Evolutionary conservation across 1,140 invertebrate species (phyloP).

Genomic region (Zaprionus inermis): DNA sequence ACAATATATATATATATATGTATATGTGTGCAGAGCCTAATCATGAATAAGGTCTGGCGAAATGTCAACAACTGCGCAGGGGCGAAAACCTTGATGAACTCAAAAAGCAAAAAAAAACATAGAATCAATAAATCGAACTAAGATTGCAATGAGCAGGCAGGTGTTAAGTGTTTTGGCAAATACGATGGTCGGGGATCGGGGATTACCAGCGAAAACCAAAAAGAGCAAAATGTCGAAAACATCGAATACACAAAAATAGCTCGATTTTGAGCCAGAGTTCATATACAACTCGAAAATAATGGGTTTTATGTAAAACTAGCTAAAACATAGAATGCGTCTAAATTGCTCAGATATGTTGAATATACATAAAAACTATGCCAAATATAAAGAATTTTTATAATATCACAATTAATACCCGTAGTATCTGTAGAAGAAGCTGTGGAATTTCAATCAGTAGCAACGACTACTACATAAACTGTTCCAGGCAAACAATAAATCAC

Average conservation of each 20-base stretch:
- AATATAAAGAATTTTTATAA: neutral
- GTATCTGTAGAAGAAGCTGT: neutral
- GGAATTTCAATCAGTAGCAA: neutral
- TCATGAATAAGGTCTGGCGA: constrained; percentile 18
- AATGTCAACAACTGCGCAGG: constrained; percentile 12
- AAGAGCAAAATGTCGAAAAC: constrained; percentile 9
- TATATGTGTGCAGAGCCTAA: neutral
- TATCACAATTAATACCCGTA: neutral
- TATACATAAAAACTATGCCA: neutral
- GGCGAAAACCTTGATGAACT: neutral
- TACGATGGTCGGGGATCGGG: neutral
- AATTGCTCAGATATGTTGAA: neutral
- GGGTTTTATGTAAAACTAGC: neutral
- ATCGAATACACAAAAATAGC: neutral
- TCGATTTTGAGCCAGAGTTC: neutral
- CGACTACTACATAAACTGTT: neutral
- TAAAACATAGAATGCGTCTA: neutral
- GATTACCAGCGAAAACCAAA: neutral
- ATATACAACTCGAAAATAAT: neutral
- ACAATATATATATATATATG: neutral
- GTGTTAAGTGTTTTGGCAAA: constrained; percentile 1
- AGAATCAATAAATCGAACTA: neutral
- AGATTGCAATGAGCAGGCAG: neutral
- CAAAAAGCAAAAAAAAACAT: neutral
- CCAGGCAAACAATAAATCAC: constrained; percentile 1